phyloP scores from a whole-genome alignment of 2,797 vertebrate genomes.

The Danio tinwini region DNA sequence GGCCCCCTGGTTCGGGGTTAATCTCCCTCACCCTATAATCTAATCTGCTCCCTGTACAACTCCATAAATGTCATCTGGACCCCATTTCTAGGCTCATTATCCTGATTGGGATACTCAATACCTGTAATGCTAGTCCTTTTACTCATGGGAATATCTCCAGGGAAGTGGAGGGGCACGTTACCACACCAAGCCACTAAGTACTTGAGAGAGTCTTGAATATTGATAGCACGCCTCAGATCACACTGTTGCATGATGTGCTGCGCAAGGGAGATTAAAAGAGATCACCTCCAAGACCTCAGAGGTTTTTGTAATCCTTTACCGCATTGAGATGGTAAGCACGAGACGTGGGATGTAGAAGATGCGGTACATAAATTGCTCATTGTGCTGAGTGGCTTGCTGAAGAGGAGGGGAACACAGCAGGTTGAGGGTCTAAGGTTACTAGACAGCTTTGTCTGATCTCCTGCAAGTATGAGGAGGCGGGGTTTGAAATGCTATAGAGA shows the following conservation, averaged over 20 bases:
- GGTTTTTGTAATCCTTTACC: constrained; percentile 30
- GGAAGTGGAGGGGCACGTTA: constrained; percentile 12
- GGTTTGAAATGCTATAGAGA: constrained; percentile 61
- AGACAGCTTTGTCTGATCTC: constrained; percentile 76
- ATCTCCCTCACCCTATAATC: constrained; percentile 51
- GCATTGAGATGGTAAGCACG: constrained; percentile 35
- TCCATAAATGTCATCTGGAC: constrained; percentile 54
- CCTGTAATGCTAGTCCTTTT: constrained; percentile 24
- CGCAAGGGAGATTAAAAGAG: constrained; percentile 32
- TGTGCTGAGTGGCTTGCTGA: constrained; percentile 64
- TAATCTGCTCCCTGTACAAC: constrained; percentile 51
- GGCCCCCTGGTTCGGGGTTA: constrained; percentile 40
- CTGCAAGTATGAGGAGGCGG: constrained; percentile 63
- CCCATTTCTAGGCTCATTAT: constrained; percentile 43
- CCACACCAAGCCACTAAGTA: constrained; percentile 24
- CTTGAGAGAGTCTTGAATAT: constrained; percentile 36
- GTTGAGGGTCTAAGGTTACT: constrained; percentile 74
- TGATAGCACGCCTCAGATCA: constrained; percentile 25
- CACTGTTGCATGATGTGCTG: constrained; percentile 38
- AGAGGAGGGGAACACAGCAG: constrained; percentile 62
- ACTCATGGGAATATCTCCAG: constrained; percentile 30
- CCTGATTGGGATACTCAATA: constrained; percentile 25
- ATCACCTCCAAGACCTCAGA: constrained; percentile 18
- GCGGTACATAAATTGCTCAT: constrained; percentile 71
- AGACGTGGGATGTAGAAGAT: constrained; percentile 38